Percentiles rank a stretch among this genome's conserved stretches.
Conservation (phyloP, 2,113 vertebrate species). For the Pao palembangensis region DNA sequence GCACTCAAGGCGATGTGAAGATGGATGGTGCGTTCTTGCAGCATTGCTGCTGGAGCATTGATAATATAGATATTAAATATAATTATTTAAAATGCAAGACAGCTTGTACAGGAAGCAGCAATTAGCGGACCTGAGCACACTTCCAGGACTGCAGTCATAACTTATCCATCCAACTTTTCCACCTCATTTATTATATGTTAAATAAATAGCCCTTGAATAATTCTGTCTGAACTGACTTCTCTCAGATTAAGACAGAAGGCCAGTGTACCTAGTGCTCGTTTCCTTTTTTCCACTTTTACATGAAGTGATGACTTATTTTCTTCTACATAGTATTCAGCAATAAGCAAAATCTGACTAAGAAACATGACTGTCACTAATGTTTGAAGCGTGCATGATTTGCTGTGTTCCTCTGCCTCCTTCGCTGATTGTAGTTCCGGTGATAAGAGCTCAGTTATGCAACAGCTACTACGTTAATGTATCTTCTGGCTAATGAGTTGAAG, state of each 20-base stretch:
- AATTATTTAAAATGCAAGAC: conserved; percentile 30
- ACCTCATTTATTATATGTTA: conserved; percentile 37
- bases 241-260: too few species aligned
- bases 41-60: conserved; percentile 23
- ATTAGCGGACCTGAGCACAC: background rate
- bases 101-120: conserved; percentile 14
- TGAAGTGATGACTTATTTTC: background rate
- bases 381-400: conserved; percentile 4
- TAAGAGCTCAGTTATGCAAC: conserved; percentile 30
- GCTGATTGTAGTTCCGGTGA: conserved; percentile 18
- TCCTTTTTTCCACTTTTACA: too few species aligned
- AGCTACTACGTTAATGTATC: conserved; percentile 35
- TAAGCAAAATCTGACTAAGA: background rate
- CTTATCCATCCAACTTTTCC: conserved; percentile 38
- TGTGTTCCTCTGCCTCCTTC: conserved; percentile 7
- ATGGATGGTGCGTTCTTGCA: conserved; percentile 22
- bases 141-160: conserved; percentile 21
- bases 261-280: too few species aligned
- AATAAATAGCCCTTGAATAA: background rate
- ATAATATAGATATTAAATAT: conserved; percentile 40
- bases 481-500: conserved; percentile 48
- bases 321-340: background rate
- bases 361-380: background rate
- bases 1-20: conserved; percentile 7
- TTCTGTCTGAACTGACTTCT: background rate